These are phyloP conservation scores for Eurytoma adleriae DNA, from an alignment of 2,888 invertebrate genomes.

Conservation along the genomic window DNA sequence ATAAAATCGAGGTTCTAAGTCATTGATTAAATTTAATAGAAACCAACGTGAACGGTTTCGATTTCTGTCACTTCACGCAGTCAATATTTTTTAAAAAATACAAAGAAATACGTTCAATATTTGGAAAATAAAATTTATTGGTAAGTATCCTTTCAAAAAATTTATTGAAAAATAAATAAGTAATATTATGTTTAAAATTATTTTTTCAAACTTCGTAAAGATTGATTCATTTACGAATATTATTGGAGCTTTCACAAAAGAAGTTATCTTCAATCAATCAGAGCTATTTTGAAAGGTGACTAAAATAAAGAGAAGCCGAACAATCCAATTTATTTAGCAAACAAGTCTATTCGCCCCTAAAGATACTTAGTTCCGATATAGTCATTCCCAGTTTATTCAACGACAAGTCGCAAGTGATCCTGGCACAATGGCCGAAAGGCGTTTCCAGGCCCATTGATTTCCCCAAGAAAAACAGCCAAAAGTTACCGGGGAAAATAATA, in stretches of 20 bases:
- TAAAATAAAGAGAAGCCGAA: neutral
- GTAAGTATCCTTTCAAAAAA: no score
- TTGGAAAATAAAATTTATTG: no score
- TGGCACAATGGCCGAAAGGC: slow-evolving; percentile 2
- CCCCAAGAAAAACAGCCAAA: slow-evolving; percentile 21
- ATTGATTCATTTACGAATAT: neutral
- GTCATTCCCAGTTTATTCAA: slow-evolving; percentile 35
- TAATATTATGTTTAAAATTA: no score
- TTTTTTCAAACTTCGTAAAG: neutral
- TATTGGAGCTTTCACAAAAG: neutral
- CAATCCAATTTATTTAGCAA: slow-evolving; percentile 38
- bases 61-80: no score
- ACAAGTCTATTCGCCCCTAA: neutral
- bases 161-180: no score
- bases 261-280: neutral
- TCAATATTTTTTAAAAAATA: no score
- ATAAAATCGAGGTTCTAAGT: no score
- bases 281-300: neutral
- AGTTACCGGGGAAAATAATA: slow-evolving; percentile 47
- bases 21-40: no score
- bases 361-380: slow-evolving; percentile 36
- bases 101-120: no score
- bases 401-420: slow-evolving; percentile 8
- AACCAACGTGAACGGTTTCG: no score
- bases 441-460: neutral